Evolutionary conservation across 2,113 vertebrate species (phyloP).

Genomic region (Mugil cephalus): DNA sequence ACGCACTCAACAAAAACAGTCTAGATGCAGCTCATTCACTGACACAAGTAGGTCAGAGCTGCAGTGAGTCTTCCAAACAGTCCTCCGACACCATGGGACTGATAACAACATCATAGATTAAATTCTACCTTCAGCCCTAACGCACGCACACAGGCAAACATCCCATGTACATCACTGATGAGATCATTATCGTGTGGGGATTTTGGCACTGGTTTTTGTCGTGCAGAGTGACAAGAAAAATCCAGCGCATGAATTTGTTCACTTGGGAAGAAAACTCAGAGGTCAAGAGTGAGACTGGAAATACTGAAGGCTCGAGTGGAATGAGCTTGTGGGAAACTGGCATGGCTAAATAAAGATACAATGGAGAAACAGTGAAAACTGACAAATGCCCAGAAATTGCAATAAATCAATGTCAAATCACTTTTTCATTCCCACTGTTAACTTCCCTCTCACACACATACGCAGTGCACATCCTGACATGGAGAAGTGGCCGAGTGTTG

Average conservation of each 20-base stretch:
- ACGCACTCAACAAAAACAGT: constrained; percentile 53
- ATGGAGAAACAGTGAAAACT: constrained; percentile 1
- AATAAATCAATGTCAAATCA: constrained; percentile 9
- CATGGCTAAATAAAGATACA: constrained; percentile 23
- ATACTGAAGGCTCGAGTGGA: constrained; percentile 2
- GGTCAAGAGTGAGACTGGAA: constrained; percentile 32
- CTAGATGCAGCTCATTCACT: constrained; percentile 51
- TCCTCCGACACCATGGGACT: constrained; percentile 60
- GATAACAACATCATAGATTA: constrained; percentile 76
- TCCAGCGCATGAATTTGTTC: neutral
- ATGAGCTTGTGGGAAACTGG: constrained; percentile 43
- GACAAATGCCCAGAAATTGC: constrained; percentile 23
- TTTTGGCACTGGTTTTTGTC: constrained; percentile 23
- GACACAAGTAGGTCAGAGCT: constrained; percentile 81
- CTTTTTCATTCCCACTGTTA: constrained; percentile 8
- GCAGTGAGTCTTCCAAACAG: constrained; percentile 76
- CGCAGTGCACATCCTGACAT: constrained; percentile 32
- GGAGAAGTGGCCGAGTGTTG: constrained; percentile 53
- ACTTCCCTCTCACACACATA: constrained; percentile 8
- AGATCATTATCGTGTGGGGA: constrained; percentile 9
- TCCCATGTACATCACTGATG: constrained; percentile 9
- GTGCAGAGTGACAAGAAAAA: constrained; percentile 18
- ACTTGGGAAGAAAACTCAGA: constrained; percentile 23
- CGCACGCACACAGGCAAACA: constrained; percentile 30
- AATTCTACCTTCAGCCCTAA: constrained; percentile 61